Base-by-base conservation (phyloP, 2,888 invertebrate genomes). In the Sympetrum striolatum region DNA sequence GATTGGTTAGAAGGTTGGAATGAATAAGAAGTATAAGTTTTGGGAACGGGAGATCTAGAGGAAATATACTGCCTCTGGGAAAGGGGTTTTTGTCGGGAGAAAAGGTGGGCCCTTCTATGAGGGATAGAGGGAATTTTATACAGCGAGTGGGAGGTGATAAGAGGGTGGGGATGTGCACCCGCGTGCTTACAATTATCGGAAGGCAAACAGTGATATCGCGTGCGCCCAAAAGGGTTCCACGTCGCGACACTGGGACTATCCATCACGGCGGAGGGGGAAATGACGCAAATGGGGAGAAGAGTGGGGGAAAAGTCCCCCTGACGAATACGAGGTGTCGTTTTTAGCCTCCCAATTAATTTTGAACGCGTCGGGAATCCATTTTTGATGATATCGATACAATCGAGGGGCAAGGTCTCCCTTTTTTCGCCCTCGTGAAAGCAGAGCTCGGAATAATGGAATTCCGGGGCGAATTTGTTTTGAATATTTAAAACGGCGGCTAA, bases 181-280 rank as follows among this genome's bases (percentile, higher is more conserved):
- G 60, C 82, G 82, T n/a, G 58, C 58, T 86, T 60, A 86, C 86
- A 86, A 86, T 86, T 86, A 86, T 86, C 86, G 86, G 60, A 86
- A 86, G 86, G 86, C 86, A 86, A 86, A 86, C 86, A 86, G 60
- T 86, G 86, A 86, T 86, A 86, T 86, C 86, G 86, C 86, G 86
- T 86, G 86, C 60, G 86, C n/a, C 86, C 86, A 64, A 86, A 86
- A 64, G 82, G 86, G 86, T 86, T 86, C 86, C 86, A 60, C 60
- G 35, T 53, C 22, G 86, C 86, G 86, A 86, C 58, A 64, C 86
- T 15, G 60, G 60, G 18, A 53, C 86, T 53, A 86, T 86, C 60
- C 86, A 86, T 86, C 86, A 86, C 60, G 60, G 60, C 22, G 60
- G 12, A 22, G 86, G 60, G 86, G 60, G 37, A 86, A 86, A 86